Evolutionary conservation across 2,888 invertebrate species (phyloP).

Genomic region (Plebejus argus): DNA sequence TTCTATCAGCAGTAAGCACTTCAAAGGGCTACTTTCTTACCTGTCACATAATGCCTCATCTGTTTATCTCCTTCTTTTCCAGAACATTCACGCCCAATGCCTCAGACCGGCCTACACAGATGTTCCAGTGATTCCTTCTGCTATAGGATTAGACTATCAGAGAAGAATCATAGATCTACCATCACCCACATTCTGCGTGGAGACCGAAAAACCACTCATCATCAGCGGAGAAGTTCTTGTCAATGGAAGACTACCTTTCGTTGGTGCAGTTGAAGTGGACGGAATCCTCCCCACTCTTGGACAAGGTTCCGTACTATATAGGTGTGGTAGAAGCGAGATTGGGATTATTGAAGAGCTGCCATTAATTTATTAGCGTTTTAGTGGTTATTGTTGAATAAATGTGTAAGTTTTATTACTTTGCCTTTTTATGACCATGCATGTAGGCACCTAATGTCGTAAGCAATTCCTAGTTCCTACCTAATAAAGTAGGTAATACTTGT

Average conservation of each 20-base stretch:
- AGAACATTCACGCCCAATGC: conserved; percentile 16
- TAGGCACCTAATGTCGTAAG: too few species aligned
- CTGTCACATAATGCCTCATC: neutral
- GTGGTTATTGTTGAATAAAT: conserved; percentile 36
- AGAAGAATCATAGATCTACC: conserved; percentile 37
- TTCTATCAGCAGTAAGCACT: too few species aligned
- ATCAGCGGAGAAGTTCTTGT: conserved; percentile 50
- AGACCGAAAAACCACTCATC: conserved; percentile 50
- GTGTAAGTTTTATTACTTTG: conserved; percentile 1
- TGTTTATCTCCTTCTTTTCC: neutral
- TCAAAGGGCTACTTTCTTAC: neutral
- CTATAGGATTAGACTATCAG: neutral
- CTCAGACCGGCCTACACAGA: conserved; percentile 2
- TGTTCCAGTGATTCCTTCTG: neutral
- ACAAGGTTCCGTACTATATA: conserved; percentile 44
- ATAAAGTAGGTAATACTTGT: too few species aligned
- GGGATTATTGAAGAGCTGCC: conserved; percentile 39
- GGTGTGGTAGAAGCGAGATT: conserved; percentile 39
- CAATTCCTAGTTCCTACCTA: too few species aligned
- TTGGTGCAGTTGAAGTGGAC: conserved; percentile 51
- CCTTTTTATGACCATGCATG: too few species aligned
- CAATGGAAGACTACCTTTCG: conserved; percentile 50
- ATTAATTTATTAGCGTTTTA: neutral
- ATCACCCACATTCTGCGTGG: conserved; percentile 40
- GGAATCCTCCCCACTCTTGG: conserved; percentile 50